Conservation (phyloP, 2,888 invertebrate species). For the Nemoura dubitans region DNA sequence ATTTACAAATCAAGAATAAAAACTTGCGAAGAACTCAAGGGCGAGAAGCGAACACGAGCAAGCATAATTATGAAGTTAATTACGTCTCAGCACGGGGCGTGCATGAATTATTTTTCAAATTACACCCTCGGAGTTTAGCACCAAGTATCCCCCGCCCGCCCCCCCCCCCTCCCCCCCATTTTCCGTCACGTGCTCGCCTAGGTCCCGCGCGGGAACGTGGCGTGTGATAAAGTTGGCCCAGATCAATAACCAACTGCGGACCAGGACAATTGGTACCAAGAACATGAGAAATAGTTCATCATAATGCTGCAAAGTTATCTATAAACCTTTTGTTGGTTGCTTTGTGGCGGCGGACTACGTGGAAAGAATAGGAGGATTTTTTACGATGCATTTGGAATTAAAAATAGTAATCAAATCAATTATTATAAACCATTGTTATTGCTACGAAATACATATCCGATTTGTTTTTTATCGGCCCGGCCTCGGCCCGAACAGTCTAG, state of each 20-base stretch:
- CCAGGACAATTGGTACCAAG: conserved; percentile 40
- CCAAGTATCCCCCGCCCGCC: not conserved
- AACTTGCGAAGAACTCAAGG: too few relatives aligned
- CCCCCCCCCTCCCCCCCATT: not conserved
- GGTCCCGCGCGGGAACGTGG: not conserved
- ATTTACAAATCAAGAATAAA: too few relatives aligned
- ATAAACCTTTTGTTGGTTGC: not conserved
- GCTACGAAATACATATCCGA: too few relatives aligned
- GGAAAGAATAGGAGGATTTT: not conserved
- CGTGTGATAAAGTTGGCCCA: not conserved
- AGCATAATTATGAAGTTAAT: not conserved
- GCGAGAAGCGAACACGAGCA: not conserved
- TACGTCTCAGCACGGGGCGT: not conserved
- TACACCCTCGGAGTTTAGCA: not conserved
- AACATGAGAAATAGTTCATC: conserved; percentile 40
- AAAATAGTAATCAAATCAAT: not conserved
- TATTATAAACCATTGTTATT: not conserved
- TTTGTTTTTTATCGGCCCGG: too few relatives aligned
- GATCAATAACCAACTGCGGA: conserved; percentile 36
- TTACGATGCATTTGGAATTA: not conserved
- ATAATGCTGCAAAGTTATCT: conserved; percentile 29
- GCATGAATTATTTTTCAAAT: not conserved
- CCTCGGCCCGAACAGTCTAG: too few relatives aligned
- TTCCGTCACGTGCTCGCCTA: not conserved
- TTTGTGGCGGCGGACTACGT: not conserved